A percentile compares a stretch with the other conserved stretches of the same genome.
phyloP scores from a whole-genome alignment of 2,113 vertebrate genomes.

The Eulemur macaco region DNA sequence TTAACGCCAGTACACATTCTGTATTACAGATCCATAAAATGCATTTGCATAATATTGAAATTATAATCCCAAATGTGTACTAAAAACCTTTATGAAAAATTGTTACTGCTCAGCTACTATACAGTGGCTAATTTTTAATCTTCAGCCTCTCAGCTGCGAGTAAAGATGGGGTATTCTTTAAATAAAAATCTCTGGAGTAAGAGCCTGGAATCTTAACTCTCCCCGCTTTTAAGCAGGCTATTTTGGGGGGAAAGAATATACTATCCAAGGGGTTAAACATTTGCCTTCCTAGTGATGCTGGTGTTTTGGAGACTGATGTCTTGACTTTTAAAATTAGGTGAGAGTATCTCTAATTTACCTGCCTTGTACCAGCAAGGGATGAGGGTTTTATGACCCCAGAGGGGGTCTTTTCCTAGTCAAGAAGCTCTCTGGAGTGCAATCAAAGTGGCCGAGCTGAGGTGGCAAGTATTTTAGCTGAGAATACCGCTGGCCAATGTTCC shows the following conservation, averaged over 20 bases:
- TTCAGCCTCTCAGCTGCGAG: slow-evolving; percentile 77
- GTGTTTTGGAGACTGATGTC: not conserved
- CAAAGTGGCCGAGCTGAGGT: not conserved
- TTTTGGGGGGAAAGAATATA: not conserved
- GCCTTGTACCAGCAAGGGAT: not conserved
- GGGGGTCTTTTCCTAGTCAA: not conserved
- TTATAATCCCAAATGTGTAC: slow-evolving; percentile 84
- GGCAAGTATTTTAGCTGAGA: slow-evolving; percentile 10
- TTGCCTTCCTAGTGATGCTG: not conserved
- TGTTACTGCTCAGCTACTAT: slow-evolving; percentile 83
- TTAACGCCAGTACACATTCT: slow-evolving; percentile 84
- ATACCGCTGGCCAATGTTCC: not conserved
- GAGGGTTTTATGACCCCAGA: not conserved
- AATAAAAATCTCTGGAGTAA: slow-evolving; percentile 74
- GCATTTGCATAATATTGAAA: slow-evolving; percentile 87
- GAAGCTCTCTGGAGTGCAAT: not conserved
- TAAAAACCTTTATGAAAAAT: slow-evolving; percentile 86
- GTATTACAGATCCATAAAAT: slow-evolving; percentile 86
- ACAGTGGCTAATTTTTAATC: slow-evolving; percentile 85
- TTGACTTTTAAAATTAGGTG: slow-evolving; percentile 15
- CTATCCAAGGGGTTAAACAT: not conserved
- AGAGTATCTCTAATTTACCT: not conserved
- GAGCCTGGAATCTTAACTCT: not conserved
- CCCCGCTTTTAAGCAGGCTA: not conserved
- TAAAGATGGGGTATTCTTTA: slow-evolving; percentile 74